Evolutionary conservation across 1,140 invertebrate genomes (phyloP), one percentile per base, ranked within the genome.

Genomic region (Hesperophylax magnus): DNA sequence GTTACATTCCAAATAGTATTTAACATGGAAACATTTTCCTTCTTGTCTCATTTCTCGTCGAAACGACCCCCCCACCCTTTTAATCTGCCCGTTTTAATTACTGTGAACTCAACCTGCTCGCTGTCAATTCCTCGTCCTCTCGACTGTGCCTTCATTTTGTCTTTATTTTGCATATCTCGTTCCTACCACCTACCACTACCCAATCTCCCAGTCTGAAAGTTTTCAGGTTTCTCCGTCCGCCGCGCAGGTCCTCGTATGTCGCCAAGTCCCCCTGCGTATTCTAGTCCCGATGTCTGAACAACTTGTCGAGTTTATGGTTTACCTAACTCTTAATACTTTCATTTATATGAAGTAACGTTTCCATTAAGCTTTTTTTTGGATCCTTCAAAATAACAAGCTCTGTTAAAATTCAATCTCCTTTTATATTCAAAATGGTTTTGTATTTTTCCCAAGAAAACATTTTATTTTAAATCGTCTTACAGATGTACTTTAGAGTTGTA

Each of bases 61-160:
- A 22, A 27, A 15, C n/a, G 15, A 53, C 17, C 22, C 14, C 27
- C 47, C 72, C 6, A 17, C 60, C 72, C 77, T 81, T 81, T 81
- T 84, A 84, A 84, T 84, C 82, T 78, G 80, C 78, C 82, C 63
- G 82, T 84, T 84, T 84, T 84, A 84, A 84, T 84, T 84, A 84
- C 80, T 81, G 78, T 63, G 79, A 81, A 80, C 82, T 80, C 82
- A 80, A 80, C 80, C 78, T 80, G 65, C 77, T 71, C 71, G 65
- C 22, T 81, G 82, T 84, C 82, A 84, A 84, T 84, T 84, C 80
- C 52, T 74, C 82, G 78, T 74, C 80, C 78, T 74, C 75, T 72
- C 61, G 75, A 67, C 22, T 20, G 79, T 53, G n/a, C 39, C 82
- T 20, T 80, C 74, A 74, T 77, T 84, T 79, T 83, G 79, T 77